Conservation (phyloP, 2,113 vertebrate species). For the Tinamus guttatus region DNA sequence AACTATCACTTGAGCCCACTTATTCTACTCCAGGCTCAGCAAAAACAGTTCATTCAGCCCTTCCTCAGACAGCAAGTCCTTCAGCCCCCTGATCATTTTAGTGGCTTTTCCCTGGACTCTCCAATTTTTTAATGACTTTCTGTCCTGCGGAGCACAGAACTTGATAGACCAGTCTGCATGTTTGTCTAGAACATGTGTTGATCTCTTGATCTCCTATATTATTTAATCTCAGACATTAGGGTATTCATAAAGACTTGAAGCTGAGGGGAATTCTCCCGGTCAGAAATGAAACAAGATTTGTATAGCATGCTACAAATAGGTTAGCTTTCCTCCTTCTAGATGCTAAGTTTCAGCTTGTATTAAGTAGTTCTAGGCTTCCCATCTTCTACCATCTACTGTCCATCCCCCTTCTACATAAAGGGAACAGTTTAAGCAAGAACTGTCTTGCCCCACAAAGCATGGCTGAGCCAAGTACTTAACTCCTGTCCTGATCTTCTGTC, state of each 20-base stretch:
- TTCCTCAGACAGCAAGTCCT: fast-evolving
- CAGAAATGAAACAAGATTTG: background rate
- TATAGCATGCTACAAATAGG: background rate
- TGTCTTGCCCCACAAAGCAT: background rate
- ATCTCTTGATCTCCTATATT: background rate
- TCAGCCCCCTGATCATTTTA: background rate
- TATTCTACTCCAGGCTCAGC: background rate
- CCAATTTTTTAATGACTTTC: background rate
- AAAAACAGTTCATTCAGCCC: background rate
- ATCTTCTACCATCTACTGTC: background rate
- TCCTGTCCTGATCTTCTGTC: background rate
- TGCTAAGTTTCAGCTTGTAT: background rate
- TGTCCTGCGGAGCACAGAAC: background rate
- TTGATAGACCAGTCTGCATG: background rate
- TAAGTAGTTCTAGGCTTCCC: background rate
- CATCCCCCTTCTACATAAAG: background rate
- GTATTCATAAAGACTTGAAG: background rate
- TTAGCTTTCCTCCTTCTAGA: background rate
- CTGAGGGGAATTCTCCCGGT: background rate
- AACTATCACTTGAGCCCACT: background rate
- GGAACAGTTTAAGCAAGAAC: background rate
- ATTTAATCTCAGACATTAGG: background rate
- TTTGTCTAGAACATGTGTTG: background rate
- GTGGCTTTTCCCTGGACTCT: background rate
- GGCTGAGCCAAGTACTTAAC: background rate